A percentile compares a stretch with the other conserved stretches of the same genome.
phyloP scores from a whole-genome alignment of 2,113 vertebrate genomes.

The Stegostoma tigrinum region DNA sequence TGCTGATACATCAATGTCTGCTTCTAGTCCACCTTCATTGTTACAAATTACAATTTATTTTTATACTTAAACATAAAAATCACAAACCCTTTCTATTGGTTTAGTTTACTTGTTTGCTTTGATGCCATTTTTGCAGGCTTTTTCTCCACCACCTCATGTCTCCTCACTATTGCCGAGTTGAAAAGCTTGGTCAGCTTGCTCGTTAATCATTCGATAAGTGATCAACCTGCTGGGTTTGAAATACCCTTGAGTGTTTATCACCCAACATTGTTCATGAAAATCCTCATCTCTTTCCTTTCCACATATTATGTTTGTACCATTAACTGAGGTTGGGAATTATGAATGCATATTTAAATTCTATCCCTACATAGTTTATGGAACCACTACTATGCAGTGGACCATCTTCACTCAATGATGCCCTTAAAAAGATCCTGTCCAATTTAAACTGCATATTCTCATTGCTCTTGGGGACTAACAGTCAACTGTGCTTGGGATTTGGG shows the following conservation, averaged over 20 bases:
- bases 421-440: neutral
- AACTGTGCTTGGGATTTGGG: neutral
- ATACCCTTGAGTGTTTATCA: too few relatives aligned
- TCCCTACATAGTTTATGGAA: neutral
- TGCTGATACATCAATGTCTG: conserved; percentile 10
- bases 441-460: neutral
- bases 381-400: neutral
- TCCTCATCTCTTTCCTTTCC: neutral
- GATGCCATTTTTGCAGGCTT: neutral
- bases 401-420: neutral
- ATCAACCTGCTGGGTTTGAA: neutral
- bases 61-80: conserved; percentile 6
- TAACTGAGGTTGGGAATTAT: neutral
- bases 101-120: neutral
- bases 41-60: conserved; percentile 7
- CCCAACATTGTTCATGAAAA: neutral
- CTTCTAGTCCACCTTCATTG: neutral
- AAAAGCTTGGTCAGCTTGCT: neutral
- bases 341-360: neutral
- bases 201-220: neutral
- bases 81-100: neutral
- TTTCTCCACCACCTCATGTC: neutral
- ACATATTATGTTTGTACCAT: neutral
- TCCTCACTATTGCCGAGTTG: neutral
- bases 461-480: neutral